Conservation (phyloP, 2,888 invertebrate species). For the Papilio gigon region DNA sequence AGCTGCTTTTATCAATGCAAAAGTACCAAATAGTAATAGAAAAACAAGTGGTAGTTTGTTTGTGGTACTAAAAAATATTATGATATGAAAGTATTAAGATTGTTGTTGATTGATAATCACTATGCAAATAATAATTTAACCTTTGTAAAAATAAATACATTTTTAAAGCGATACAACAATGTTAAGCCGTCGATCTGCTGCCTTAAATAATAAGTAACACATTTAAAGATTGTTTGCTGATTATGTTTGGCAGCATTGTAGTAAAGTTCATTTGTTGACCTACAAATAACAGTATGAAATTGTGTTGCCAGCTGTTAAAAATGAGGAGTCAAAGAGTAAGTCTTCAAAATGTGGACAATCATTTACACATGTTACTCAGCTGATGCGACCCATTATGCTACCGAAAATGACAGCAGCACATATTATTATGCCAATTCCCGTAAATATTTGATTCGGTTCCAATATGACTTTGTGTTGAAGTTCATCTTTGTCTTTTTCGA, state of each 20-base stretch:
- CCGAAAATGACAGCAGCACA: slow-evolving; percentile 69
- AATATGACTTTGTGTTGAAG: slow-evolving; percentile 52
- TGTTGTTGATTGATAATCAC: neutral
- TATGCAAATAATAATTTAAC: neutral
- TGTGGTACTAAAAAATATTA: neutral
- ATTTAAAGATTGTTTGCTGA: neutral
- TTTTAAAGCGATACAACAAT: neutral
- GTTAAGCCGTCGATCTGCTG: neutral
- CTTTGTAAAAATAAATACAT: neutral
- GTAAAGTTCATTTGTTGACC: neutral
- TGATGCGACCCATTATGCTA: slow-evolving; percentile 67
- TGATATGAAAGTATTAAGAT: neutral
- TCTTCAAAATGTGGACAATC: neutral
- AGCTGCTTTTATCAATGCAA: neutral
- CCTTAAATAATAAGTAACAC: neutral
- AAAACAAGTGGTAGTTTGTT: neutral
- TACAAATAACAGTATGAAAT: neutral
- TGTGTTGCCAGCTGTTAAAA: neutral
- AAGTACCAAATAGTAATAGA: neutral
- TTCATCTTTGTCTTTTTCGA: slow-evolving; percentile 55
- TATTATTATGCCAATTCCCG: slow-evolving; percentile 66
- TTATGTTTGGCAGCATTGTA: neutral
- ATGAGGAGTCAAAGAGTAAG: neutral
- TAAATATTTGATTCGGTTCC: slow-evolving; percentile 67
- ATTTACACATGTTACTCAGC: slow-evolving; percentile 56